A percentile compares a stretch with the other conserved stretches of the same genome.
Evolutionary conservation across 2,113 vertebrate species (phyloP).

Genomic region (Thamnophis sirtalis): DNA sequence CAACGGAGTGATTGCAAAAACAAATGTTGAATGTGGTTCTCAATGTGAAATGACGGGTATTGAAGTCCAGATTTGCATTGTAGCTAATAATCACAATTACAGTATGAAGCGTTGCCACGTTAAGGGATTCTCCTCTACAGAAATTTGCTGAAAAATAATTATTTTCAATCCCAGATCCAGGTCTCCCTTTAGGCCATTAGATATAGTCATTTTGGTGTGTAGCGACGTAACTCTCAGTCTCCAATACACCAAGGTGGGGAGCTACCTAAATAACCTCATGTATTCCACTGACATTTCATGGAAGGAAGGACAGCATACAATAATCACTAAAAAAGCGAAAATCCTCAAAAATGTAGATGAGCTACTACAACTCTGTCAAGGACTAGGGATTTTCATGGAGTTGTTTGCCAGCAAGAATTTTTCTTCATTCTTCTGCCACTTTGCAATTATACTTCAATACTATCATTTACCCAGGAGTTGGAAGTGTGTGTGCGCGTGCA

Average conservation of each 20-base stretch:
- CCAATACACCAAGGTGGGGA: too few species aligned
- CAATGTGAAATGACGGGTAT: not conserved
- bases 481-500: rapidly evolving
- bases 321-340: not conserved
- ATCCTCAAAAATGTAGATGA: not conserved
- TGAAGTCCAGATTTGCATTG: not conserved
- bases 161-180: not conserved
- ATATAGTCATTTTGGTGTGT: not conserved
- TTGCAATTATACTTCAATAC: not conserved
- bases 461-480: not conserved
- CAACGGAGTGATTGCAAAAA: not conserved
- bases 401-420: not conserved
- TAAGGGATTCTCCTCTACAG: not conserved
- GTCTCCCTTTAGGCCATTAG: too few species aligned
- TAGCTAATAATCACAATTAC: not conserved
- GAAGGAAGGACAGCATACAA: too few species aligned
- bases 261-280: not conserved
- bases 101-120: not conserved
- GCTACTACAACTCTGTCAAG: not conserved
- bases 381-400: not conserved
- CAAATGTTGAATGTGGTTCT: not conserved
- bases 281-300: not conserved
- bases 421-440: not conserved
- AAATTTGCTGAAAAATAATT: not conserved
- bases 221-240: not conserved